A percentile compares a stretch with the other conserved stretches of the same genome.
Evolutionary conservation across 2,797 vertebrate species (phyloP).

Genomic region (Neosilurus mollespiculum): DNA sequence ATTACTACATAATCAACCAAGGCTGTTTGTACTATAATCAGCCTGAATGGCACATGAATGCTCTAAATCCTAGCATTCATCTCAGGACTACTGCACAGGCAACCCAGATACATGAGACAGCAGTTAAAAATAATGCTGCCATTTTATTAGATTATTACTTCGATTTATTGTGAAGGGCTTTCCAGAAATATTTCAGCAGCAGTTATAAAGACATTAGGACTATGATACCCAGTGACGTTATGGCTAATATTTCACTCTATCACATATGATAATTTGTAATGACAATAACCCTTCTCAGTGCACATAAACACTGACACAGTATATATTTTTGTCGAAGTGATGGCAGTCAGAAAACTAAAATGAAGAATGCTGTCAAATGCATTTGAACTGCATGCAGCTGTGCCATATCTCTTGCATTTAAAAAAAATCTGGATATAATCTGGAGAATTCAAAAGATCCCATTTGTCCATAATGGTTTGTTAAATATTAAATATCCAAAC

Average conservation of each 20-base stretch:
- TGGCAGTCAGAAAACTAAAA: background rate
- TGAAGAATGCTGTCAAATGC: background rate
- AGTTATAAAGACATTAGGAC: slow-evolving; percentile 75
- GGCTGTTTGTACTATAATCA: slow-evolving; percentile 13
- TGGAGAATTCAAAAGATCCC: slow-evolving; percentile 10
- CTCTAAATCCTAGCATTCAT: background rate
- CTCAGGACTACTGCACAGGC: background rate
- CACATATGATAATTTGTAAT: slow-evolving; percentile 49
- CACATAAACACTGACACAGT: background rate
- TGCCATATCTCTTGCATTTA: background rate
- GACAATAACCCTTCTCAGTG: slow-evolving; percentile 5
- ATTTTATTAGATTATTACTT: slow-evolving; percentile 67
- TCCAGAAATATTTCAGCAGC: slow-evolving; percentile 66
- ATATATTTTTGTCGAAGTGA: background rate
- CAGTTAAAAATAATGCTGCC: slow-evolving; percentile 10
- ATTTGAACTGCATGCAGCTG: background rate
- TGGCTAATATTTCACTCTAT: slow-evolving; percentile 61
- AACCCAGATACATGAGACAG: background rate
- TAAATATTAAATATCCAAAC: slow-evolving; percentile 40
- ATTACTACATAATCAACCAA: background rate
- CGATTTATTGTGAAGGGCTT: slow-evolving; percentile 62
- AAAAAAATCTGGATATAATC: slow-evolving; percentile 12
- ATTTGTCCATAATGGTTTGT: slow-evolving; percentile 37
- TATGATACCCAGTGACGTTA: slow-evolving; percentile 64
- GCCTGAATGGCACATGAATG: background rate